These are phyloP conservation scores for Setipinna tenuifilis DNA, from an alignment of 2,797 vertebrate genomes.

Conservation along the genomic window DNA sequence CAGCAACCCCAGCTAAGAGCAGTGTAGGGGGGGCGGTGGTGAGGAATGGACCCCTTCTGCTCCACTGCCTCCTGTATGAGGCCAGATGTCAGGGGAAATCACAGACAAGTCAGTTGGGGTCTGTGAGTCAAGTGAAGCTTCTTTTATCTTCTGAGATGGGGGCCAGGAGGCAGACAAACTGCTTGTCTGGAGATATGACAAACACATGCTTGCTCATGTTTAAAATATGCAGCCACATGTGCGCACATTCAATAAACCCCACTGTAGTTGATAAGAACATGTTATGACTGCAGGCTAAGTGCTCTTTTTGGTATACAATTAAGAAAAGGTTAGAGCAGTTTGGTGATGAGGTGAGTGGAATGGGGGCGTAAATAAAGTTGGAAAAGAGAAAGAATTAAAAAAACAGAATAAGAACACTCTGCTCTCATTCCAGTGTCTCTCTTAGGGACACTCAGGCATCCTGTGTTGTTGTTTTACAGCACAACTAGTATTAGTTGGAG, in stretches of 20 bases:
- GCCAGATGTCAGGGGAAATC: not conserved
- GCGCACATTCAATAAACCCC: not conserved
- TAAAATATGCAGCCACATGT: not conserved
- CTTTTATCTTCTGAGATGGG: conserved; percentile 9
- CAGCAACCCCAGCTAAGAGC: not conserved
- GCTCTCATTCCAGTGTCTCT: too few relatives aligned
- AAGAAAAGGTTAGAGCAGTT: not conserved
- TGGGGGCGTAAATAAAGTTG: not conserved
- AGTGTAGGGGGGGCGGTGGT: not conserved
- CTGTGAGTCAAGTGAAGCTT: not conserved
- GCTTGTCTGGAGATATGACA: conserved; percentile 16
- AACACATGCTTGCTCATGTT: conserved; percentile 1
- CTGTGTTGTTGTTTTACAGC: too few relatives aligned
- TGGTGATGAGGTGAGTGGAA: not conserved
- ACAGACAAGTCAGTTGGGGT: not conserved
- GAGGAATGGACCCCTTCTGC: not conserved
- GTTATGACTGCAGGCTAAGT: not conserved
- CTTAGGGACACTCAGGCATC: too few relatives aligned
- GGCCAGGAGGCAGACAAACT: not conserved
- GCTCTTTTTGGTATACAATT: not conserved
- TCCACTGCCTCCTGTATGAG: not conserved
- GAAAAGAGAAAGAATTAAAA: not conserved
- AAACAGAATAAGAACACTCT: not conserved
- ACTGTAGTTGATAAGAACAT: not conserved
- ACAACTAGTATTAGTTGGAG: too few relatives aligned